Evolutionary conservation across 2,113 vertebrate species (phyloP).

Genomic region (Eulemur macaco): DNA sequence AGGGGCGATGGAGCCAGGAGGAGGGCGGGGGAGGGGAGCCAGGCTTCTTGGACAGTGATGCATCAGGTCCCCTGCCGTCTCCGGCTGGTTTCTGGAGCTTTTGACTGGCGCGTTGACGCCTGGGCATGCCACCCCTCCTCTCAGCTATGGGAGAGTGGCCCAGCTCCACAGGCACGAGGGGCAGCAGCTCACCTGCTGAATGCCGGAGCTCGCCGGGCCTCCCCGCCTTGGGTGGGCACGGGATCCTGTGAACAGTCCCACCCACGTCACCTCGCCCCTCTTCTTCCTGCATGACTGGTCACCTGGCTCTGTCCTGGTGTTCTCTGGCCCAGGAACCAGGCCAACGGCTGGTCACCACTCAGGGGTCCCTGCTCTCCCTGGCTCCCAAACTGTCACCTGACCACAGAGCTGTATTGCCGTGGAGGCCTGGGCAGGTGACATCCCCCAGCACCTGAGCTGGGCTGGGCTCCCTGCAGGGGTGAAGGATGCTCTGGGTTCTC

Average conservation of each 20-base stretch:
- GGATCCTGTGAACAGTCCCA: accelerated
- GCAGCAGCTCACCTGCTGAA: accelerated
- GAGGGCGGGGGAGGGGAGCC: neutral
- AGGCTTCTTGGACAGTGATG: neutral
- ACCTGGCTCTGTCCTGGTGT: neutral
- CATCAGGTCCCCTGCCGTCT: accelerated
- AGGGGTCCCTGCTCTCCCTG: neutral
- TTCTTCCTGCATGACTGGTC: accelerated
- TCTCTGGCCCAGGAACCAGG: accelerated
- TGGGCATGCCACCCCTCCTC: neutral
- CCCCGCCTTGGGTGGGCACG: neutral
- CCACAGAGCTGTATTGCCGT: accelerated
- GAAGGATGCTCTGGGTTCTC: neutral
- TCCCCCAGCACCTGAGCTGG: neutral
- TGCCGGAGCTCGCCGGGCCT: accelerated
- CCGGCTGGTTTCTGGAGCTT: neutral
- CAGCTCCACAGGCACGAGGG: accelerated
- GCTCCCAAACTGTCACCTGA: neutral
- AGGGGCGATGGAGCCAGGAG: accelerated
- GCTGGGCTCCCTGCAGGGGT: neutral
- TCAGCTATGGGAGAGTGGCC: neutral
- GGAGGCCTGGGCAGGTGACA: accelerated
- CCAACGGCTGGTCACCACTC: accelerated
- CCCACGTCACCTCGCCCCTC: neutral
- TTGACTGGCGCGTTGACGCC: accelerated